phyloP scores from a whole-genome alignment of 2,888 invertebrate species.

The Hypomecis atomaria region DNA sequence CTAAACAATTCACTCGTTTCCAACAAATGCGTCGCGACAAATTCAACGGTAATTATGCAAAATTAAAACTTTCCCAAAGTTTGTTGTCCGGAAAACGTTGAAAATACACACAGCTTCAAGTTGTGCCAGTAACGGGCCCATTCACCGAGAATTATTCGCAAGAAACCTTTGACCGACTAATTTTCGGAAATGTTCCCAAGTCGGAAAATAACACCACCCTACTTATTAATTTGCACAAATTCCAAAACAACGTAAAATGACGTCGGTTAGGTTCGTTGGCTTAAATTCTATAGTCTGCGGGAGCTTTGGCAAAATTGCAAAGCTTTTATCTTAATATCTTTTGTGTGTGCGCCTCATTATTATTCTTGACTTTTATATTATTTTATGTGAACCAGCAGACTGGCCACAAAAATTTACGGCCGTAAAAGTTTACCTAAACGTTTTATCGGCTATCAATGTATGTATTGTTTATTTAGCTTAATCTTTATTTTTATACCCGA shows the following conservation, averaged over 20 bases:
- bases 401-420: constrained; percentile 53
- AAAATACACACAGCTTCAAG: constrained; percentile 24
- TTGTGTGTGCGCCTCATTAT: constrained; percentile 40
- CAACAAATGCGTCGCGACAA: constrained; percentile 47
- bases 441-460: constrained; percentile 68
- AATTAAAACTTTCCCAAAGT: constrained; percentile 52
- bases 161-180: constrained; percentile 29
- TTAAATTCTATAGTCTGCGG: constrained; percentile 37
- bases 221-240: constrained; percentile 36
- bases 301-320: constrained; percentile 38
- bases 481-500: constrained; percentile 50
- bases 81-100: constrained; percentile 40
- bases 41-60: constrained; percentile 56
- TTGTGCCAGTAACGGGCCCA: constrained; percentile 11
- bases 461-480: constrained; percentile 66
- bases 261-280: constrained; percentile 36
- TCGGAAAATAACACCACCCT: constrained; percentile 28
- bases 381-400: constrained; percentile 45
- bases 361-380: constrained; percentile 44
- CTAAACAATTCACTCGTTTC: constrained; percentile 53
- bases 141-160: constrained; percentile 15
- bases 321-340: constrained; percentile 39
- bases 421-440: constrained; percentile 61
- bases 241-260: constrained; percentile 34
- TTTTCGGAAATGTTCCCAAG: constrained; percentile 26